phyloP scores from a whole-genome alignment of 2,113 vertebrate genomes.

The Pedetes capensis region DNA sequence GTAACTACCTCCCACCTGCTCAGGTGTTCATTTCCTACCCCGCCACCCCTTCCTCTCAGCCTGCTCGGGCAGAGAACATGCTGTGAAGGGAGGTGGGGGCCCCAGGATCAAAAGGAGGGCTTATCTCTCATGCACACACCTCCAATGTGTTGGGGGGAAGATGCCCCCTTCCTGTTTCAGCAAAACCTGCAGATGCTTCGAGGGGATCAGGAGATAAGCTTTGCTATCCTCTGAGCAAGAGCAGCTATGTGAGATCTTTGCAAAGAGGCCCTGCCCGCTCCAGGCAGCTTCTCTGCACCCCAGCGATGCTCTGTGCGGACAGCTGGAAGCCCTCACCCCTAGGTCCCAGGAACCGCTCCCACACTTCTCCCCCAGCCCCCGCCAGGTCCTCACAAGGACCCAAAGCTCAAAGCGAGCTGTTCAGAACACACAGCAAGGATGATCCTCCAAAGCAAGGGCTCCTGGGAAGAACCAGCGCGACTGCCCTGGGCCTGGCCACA shows the following conservation, averaged over 20 bases:
- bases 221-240: background rate
- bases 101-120: background rate
- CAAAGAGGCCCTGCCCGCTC: background rate
- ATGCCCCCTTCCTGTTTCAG: constrained; percentile 36
- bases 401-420: background rate
- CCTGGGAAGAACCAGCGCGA: rapidly evolving
- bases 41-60: background rate
- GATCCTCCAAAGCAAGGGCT: background rate
- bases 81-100: background rate
- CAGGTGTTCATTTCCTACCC: background rate
- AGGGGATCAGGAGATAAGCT: background rate
- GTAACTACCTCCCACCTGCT: background rate
- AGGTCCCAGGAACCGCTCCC: no score
- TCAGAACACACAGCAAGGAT: background rate
- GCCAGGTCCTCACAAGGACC: background rate
- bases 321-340: background rate
- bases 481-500: rapidly evolving
- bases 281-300: background rate
- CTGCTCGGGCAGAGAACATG: background rate
- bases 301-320: background rate
- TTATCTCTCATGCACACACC: background rate
- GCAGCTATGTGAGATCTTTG: rapidly evolving
- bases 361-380: background rate
- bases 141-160: rapidly evolving
- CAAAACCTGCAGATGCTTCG: background rate